Conservation (phyloP, 1,140 invertebrate genomes). For the Portunus trituberculatus region DNA sequence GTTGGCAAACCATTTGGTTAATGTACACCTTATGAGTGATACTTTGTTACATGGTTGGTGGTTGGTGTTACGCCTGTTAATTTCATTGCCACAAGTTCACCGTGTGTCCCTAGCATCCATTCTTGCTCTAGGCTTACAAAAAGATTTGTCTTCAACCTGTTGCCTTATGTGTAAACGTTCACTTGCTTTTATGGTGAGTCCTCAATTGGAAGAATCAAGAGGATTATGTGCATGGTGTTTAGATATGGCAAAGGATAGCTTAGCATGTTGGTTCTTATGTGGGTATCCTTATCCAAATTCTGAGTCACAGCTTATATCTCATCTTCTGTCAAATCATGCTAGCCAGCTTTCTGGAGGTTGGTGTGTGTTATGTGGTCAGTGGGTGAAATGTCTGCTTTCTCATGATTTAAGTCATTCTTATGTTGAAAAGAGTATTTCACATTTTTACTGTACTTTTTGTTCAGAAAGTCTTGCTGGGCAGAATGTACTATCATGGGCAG, state of each 20-base stretch:
- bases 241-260: slow-evolving; percentile 59
- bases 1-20: slow-evolving; percentile 70
- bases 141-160: slow-evolving; percentile 61
- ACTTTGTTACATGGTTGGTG: slow-evolving; percentile 74
- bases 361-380: slow-evolving; percentile 76
- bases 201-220: slow-evolving; percentile 67
- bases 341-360: slow-evolving; percentile 67
- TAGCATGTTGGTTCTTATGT: slow-evolving; percentile 74
- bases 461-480: slow-evolving; percentile 51
- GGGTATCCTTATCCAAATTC: slow-evolving; percentile 52
- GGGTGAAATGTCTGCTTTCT: slow-evolving; percentile 69
- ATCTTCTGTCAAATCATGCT: slow-evolving; percentile 63
- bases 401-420: slow-evolving; percentile 62
- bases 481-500: slow-evolving; percentile 59
- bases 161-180: slow-evolving; percentile 72
- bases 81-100: slow-evolving; percentile 60
- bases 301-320: slow-evolving; percentile 50
- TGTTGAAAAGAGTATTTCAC: slow-evolving; percentile 41
- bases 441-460: slow-evolving; percentile 68
- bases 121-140: slow-evolving; percentile 71
- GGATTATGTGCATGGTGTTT: slow-evolving; percentile 72
- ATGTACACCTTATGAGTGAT: slow-evolving; percentile 72
- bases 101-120: slow-evolving; percentile 70
- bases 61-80: slow-evolving; percentile 70
- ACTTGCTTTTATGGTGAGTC: slow-evolving; percentile 70